Base-by-base conservation (phyloP, 2,888 invertebrate genomes). In the Folsomia manolachei region DNA sequence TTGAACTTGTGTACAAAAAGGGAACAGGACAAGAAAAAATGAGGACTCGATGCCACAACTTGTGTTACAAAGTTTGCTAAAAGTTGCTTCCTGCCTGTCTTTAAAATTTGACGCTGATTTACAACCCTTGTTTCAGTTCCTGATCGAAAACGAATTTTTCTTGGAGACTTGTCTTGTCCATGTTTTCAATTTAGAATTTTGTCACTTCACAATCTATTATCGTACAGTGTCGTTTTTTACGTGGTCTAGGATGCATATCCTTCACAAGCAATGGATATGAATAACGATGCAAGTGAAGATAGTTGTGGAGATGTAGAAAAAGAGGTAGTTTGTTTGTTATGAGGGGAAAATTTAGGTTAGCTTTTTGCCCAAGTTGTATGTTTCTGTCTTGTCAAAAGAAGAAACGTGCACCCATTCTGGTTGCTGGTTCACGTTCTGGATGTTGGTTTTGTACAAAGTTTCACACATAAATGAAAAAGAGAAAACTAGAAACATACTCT, bases 61-160 rank as follows among this genome's bases (percentile, higher is more conserved):
- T n/a, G n/a, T n/a, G 39, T 39, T 39, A 39, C 14, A 9, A 9
- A 39, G 39, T 39, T 39, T 39, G 39, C 39, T n/a, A n/a, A n/a
- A n/a, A n/a, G n/a, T n/a, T n/a, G 39, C 39, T 39, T 39, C 39
- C 39, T 39, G n/a, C 39, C 39, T 39, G 39, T 14, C 39, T 39
- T 39, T 39, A 56, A 51, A 56, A 56, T 56, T 56, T 56, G 56
- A 56, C 56, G n/a, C 56, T 56, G 56, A 56, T 56, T 56, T 56
- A 56, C 21, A 19, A 21, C 21, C 56, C 56, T 56, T 56, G 56
- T 56, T 56, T 56, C 56, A 56, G 21, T 56, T 56, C 56, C 56
- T 56, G 56, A 56, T 56, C 56, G 56, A 56, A 56, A 56, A 56
- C 21, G 56, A 56, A 56, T 56, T 56, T 56, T 56, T 56, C 56